phyloP scores from a whole-genome alignment of 2,113 vertebrate genomes.

The Otus sunia region DNA sequence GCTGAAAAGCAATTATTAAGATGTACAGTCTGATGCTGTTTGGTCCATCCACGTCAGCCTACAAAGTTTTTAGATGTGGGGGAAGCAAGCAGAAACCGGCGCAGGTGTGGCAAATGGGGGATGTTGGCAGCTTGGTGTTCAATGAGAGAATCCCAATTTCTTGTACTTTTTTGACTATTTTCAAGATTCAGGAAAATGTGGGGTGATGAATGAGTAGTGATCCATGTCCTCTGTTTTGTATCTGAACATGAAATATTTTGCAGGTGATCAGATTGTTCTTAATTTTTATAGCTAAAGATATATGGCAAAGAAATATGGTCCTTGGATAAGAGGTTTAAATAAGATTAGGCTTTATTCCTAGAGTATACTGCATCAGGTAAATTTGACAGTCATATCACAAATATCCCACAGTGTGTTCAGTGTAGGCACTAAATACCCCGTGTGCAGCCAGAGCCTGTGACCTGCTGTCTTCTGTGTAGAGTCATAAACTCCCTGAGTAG shows the following conservation, averaged over 20 bases:
- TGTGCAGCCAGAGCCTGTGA: not conserved
- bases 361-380: not conserved
- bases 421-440: not conserved
- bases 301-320: not conserved
- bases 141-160: fast-evolving
- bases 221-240: not conserved
- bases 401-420: not conserved
- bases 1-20: not conserved
- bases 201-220: not conserved
- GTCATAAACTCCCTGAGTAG: not conserved
- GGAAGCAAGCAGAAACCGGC: not conserved
- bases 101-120: too few relatives aligned
- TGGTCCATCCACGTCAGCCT: not conserved
- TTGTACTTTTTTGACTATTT: not conserved
- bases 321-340: not conserved
- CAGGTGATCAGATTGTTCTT: not conserved
- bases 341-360: not conserved
- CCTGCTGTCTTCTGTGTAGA: not conserved
- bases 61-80: not conserved
- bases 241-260: not conserved
- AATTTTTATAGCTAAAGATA: not conserved
- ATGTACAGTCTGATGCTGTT: not conserved
- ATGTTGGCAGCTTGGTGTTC: not conserved
- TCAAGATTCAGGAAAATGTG: not conserved
- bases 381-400: not conserved